Base-by-base conservation (phyloP, 2,888 invertebrate genomes). In the Plusia festucae region DNA sequence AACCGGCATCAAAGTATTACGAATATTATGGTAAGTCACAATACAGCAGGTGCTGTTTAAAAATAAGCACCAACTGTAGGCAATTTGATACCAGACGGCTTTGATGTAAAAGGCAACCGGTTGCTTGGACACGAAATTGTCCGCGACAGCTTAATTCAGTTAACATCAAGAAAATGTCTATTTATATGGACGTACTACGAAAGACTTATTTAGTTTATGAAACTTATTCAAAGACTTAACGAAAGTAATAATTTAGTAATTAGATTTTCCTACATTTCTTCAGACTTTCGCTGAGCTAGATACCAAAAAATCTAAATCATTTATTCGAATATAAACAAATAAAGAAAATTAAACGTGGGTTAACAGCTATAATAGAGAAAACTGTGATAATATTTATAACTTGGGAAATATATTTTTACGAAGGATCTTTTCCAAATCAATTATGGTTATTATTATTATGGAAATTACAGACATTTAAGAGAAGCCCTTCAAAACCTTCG, bases 31-130 rank as follows among this genome's bases (percentile, higher is more conserved):
- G 59, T 51, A 55, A 56, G 49, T 16, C 52, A 32, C 53, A 24
- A 22, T 49, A 57, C 60, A 51, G 52, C 81, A 82, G 79, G 76
- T 81, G 82, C 55, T 65, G 70, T 68, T 71, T 71, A 76, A 76
- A 80, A 78, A 79, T 73, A 82, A 77, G 59, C 59, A 30, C 62
- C 68, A 82, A 75, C 77, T 81, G 82, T 61, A 64, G 60, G 75
- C 68, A 82, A 81, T 72, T 75, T 70, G 75, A 80, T 73, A 82
- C 69, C 66, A 76, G 68, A 65, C 74, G 53, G 49, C 70, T 79
- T 76, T 74, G 74, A 68, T 79, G 77, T 69, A 49, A 65, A 49
- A 53, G 58, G 53, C 64, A 75, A 76, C 65, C 67, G 64, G 70
- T 70, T 65, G 54, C 58, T 46, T 56, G 46, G 27, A 58, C 49